Conservation (phyloP, 2,797 vertebrate species). For the Hoplostethus mediterraneus region DNA sequence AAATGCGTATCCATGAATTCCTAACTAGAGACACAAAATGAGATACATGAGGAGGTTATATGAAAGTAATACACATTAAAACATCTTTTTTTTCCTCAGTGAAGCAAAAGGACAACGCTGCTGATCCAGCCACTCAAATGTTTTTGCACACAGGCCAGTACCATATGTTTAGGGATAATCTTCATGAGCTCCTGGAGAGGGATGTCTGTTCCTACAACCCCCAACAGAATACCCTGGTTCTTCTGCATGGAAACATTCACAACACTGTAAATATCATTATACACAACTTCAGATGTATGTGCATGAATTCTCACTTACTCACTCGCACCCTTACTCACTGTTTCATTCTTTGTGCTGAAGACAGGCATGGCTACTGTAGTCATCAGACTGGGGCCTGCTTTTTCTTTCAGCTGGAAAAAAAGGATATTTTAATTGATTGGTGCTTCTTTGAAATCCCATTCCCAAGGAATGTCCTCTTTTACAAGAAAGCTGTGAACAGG, state of each 20-base stretch:
- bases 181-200: slow-evolving; percentile 98
- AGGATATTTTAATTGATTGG: neutral
- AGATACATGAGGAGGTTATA: slow-evolving; percentile 10
- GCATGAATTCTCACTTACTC: neutral
- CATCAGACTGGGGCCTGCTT: slow-evolving; percentile 90
- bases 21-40: slow-evolving; percentile 86
- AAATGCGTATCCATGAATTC: slow-evolving; percentile 97
- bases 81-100: slow-evolving; percentile 39
- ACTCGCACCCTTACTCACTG: slow-evolving; percentile 77
- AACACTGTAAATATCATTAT: slow-evolving; percentile 9
- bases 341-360: slow-evolving; percentile 99
- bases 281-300: slow-evolving; percentile 36
- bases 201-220: slow-evolving; percentile 97
- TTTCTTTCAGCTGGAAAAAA: slow-evolving; percentile 88
- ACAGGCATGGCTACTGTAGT: slow-evolving; percentile 99
- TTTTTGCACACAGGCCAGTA: slow-evolving; percentile 66
- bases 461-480: neutral
- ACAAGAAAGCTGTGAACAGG: neutral
- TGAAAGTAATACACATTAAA: slow-evolving; percentile 14
- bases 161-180: slow-evolving; percentile 98
- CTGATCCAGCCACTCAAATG: slow-evolving; percentile 30
- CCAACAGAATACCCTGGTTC: slow-evolving; percentile 97
- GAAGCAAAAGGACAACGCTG: slow-evolving; percentile 35
- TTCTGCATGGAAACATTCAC: slow-evolving; percentile 84
- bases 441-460: neutral